Conservation (phyloP, 2,888 invertebrate species). For the Trachelus iudaicus region DNA sequence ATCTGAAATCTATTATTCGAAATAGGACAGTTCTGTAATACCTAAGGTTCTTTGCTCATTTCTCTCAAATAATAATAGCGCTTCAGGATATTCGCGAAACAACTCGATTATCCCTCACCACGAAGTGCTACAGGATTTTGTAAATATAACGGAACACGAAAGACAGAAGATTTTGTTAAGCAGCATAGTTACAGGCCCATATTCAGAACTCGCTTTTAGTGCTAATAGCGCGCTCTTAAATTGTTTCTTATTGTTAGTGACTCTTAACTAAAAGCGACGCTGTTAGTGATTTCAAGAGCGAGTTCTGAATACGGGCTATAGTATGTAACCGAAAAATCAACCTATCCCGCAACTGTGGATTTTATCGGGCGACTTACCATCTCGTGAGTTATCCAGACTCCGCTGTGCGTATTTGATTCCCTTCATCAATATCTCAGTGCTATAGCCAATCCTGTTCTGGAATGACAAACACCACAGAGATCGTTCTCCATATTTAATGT, state of each 20-base stretch:
- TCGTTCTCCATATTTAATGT: conserved; percentile 21
- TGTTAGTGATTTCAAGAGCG: no score
- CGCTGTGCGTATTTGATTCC: conserved; percentile 13
- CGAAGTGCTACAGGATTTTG: not conserved
- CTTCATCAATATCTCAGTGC: conserved; percentile 23
- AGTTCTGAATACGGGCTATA: no score
- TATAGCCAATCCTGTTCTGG: conserved; percentile 3
- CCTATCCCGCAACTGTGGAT: not conserved
- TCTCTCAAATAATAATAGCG: no score
- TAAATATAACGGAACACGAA: not conserved
- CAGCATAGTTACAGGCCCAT: not conserved
- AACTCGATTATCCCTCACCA: no score
- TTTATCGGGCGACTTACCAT: not conserved
- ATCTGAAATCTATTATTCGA: not conserved
- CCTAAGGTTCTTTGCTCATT: not conserved
- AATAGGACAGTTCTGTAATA: not conserved
- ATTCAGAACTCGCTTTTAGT: no score
- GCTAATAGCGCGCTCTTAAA: no score
- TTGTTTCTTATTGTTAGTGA: no score
- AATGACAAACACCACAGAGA: conserved; percentile 22
- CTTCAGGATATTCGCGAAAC: no score
- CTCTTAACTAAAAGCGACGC: no score
- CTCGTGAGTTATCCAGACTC: not conserved
- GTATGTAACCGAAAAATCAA: not conserved
- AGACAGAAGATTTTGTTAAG: not conserved